These are phyloP conservation scores for Zhuqinia jingwanae DNA, from an alignment of 2,888 invertebrate species.

Conservation along the genomic window DNA sequence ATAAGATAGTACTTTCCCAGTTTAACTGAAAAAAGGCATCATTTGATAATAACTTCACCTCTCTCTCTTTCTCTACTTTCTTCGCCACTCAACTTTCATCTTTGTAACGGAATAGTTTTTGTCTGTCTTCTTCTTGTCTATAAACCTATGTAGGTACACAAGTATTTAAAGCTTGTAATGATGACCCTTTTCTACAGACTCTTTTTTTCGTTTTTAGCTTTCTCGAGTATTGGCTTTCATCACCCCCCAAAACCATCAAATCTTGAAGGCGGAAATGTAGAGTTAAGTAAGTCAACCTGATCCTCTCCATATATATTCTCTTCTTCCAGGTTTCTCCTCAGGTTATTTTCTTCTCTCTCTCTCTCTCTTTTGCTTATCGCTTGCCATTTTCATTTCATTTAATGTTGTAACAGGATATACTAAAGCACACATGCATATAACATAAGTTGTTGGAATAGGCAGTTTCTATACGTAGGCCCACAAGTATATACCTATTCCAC, in stretches of 20 bases:
- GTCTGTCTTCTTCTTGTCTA: not conserved
- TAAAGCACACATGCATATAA: not conserved
- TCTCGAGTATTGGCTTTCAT: constrained; percentile 15
- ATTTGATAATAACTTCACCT: not conserved
- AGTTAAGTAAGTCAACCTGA: constrained; percentile 21
- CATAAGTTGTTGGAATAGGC: not conserved
- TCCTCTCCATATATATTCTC: not conserved
- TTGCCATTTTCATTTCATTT: constrained; percentile 48
- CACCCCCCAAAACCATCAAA: not conserved
- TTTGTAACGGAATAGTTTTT: not conserved
- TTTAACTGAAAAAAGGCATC: not conserved
- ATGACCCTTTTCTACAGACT: constrained; percentile 4
- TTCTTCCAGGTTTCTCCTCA: too few relatives aligned
- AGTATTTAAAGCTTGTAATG: constrained; percentile 17
- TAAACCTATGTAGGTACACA: too few relatives aligned
- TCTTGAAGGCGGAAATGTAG: constrained; percentile 2
- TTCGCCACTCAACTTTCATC: not conserved
- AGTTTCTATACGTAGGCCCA: not conserved
- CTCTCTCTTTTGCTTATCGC: constrained; percentile 21
- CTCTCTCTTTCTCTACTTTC: not conserved
- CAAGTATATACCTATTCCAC: too few relatives aligned
- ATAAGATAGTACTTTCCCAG: too few relatives aligned
- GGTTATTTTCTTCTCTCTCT: not conserved
- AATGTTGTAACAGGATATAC: constrained; percentile 36
- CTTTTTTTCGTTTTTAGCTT: not conserved